These are phyloP conservation scores for Andrena fulva DNA, from an alignment of 2,888 invertebrate species.

Conservation along the genomic window DNA sequence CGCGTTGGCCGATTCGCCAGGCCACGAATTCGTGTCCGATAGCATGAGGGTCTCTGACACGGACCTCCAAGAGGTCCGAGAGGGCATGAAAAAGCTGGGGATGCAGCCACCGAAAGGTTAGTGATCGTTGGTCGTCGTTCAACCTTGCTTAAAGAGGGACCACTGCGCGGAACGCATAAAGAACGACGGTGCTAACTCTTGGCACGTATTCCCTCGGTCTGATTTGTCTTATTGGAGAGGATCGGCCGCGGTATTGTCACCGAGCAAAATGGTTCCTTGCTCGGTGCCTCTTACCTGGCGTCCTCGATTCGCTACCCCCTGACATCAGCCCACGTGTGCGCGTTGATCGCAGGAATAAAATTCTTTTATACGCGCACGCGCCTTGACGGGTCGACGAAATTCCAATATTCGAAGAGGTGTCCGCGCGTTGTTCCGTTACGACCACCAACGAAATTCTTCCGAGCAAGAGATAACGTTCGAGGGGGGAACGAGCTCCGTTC, in stretches of 20 bases:
- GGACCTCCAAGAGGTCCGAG: constrained; percentile 90
- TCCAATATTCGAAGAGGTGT: constrained; percentile 33
- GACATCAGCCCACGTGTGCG: constrained; percentile 4
- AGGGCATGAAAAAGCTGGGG: constrained; percentile 91
- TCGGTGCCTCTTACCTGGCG: not conserved
- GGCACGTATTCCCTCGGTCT: constrained; percentile 1
- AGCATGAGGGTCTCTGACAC: constrained; percentile 89
- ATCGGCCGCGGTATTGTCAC: not conserved
- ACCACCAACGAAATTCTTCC: constrained; percentile 68
- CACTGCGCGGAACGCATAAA: constrained; percentile 57
- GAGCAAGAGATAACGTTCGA: constrained; percentile 33
- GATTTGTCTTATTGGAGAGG: not conserved
- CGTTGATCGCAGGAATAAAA: constrained; percentile 17
- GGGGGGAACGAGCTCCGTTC: constrained; percentile 22
- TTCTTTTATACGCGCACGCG: constrained; percentile 28
- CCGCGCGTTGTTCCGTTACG: constrained; percentile 56
- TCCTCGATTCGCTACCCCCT: constrained; percentile 18
- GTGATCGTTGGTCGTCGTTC: constrained; percentile 83
- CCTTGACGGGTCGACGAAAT: constrained; percentile 14
- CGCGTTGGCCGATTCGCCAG: constrained; percentile 77
- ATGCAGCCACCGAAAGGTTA: constrained; percentile 87
- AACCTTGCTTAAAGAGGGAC: constrained; percentile 42
- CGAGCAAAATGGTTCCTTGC: constrained; percentile 4
- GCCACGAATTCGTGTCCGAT: constrained; percentile 92
- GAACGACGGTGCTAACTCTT: constrained; percentile 3